Conservation (phyloP, 2,888 invertebrate species). For the Osmoderma eremita region DNA sequence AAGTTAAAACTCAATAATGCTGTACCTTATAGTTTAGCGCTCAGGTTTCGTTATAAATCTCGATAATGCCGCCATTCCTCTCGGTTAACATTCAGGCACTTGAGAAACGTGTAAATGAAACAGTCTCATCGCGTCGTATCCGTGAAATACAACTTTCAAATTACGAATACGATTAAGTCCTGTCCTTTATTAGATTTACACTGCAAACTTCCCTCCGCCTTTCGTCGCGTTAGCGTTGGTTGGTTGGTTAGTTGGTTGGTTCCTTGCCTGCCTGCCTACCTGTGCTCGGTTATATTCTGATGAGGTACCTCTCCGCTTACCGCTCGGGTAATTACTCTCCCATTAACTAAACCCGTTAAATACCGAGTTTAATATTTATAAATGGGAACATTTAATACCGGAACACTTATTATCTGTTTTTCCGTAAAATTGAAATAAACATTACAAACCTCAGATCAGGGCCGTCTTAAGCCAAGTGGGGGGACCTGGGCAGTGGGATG, state of each 20-base stretch:
- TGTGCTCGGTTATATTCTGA: constrained; percentile 20
- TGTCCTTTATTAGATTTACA: constrained; percentile 43
- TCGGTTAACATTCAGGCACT: constrained; percentile 46
- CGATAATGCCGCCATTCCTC: constrained; percentile 49
- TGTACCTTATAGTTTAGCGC: constrained; percentile 41
- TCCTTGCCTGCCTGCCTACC: neutral
- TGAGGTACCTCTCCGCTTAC: constrained; percentile 7
- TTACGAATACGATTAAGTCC: constrained; percentile 48
- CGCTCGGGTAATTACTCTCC: constrained; percentile 15
- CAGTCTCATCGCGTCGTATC: constrained; percentile 45
- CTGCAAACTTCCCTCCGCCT: constrained; percentile 30
- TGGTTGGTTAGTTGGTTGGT: constrained; percentile 21
- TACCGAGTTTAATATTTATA: constrained; percentile 23
- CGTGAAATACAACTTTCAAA: constrained; percentile 47
- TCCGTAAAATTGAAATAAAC: no score
- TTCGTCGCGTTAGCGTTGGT: constrained; percentile 29
- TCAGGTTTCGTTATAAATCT: constrained; percentile 47
- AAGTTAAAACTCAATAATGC: constrained; percentile 43
- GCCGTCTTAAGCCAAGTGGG: no score
- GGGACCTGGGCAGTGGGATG: no score
- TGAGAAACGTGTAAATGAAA: constrained; percentile 50
- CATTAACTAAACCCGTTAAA: constrained; percentile 22
- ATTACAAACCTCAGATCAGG: no score
- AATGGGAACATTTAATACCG: constrained; percentile 5
- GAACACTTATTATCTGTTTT: neutral